A percentile compares a stretch with the other conserved stretches of the same genome.
These are phyloP conservation scores for Meandrusa payeni DNA, from an alignment of 2,888 invertebrate genomes.

Conservation along the genomic window DNA sequence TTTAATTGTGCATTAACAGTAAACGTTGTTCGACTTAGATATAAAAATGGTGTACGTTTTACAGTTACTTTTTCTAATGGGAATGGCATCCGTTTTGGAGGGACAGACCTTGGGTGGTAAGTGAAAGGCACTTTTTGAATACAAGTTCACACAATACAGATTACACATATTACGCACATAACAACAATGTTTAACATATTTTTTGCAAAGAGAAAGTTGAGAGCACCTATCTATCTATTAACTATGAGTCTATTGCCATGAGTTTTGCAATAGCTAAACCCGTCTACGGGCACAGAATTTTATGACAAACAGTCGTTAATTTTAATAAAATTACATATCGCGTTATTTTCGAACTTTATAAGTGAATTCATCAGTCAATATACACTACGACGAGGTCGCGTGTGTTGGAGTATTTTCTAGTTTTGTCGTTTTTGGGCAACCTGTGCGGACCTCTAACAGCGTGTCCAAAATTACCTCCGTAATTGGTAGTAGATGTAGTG, in stretches of 20 bases:
- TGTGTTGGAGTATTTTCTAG: no score
- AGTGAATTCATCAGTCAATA: no score
- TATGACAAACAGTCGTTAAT: no score
- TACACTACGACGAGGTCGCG: no score
- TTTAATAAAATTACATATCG: no score
- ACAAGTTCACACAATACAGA: slow-evolving; percentile 22
- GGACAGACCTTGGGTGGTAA: slow-evolving; percentile 71
- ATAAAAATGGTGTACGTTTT: slow-evolving; percentile 49
- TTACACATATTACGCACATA: slow-evolving; percentile 8
- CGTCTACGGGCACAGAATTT: no score
- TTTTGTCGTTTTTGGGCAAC: no score
- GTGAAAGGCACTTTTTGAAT: slow-evolving; percentile 61
- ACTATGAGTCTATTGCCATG: not conserved
- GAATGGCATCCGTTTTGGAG: slow-evolving; percentile 48
- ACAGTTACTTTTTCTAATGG: slow-evolving; percentile 42
- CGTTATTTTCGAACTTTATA: no score
- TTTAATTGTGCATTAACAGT: slow-evolving; percentile 18
- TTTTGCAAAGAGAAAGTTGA: slow-evolving; percentile 24
- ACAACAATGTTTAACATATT: slow-evolving; percentile 1
- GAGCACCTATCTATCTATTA: no score
- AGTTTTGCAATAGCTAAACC: not conserved
- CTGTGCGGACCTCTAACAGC: no score
- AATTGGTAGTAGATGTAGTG: no score
- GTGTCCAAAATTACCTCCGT: no score
- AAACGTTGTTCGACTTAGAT: slow-evolving; percentile 21